Conservation (phyloP, 2,113 vertebrate genomes). For the Gymnarchus niloticus region DNA sequence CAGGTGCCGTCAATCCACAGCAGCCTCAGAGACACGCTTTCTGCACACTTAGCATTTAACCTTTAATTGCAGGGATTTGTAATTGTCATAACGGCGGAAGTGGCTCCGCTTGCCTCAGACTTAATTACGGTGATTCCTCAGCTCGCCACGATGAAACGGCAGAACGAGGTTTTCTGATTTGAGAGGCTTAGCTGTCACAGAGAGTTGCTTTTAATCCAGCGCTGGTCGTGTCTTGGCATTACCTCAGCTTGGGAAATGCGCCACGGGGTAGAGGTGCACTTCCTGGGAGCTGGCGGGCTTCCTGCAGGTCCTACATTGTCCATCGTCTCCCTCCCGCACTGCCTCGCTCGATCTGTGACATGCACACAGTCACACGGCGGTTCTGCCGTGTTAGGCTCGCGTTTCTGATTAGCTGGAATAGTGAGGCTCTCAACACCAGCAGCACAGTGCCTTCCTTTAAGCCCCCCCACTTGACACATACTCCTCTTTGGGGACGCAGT, state of each 20-base stretch:
- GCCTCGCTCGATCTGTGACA: no score
- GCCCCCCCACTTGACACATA: not conserved
- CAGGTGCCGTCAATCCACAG: not conserved
- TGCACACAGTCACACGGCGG: no score
- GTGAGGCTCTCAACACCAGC: not conserved
- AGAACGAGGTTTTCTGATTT: not conserved
- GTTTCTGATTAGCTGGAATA: not conserved
- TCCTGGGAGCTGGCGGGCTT: not conserved
- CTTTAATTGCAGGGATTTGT: not conserved
- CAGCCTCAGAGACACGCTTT: not conserved
- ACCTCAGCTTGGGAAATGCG: no score
- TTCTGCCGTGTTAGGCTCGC: not conserved
- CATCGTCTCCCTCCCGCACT: not conserved
- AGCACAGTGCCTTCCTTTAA: not conserved
- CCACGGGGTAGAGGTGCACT: not conserved
- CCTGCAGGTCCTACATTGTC: not conserved
- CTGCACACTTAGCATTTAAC: not conserved
- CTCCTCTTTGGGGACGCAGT: not conserved
- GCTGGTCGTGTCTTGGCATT: not conserved
- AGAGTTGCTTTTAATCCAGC: not conserved
- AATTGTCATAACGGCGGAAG: not conserved
- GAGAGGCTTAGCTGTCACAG: not conserved
- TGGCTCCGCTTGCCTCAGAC: not conserved
- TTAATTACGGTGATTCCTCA: not conserved
- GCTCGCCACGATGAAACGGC: not conserved